phyloP scores from a whole-genome alignment of 2,113 vertebrate genomes.

The Amia ocellicauda region DNA sequence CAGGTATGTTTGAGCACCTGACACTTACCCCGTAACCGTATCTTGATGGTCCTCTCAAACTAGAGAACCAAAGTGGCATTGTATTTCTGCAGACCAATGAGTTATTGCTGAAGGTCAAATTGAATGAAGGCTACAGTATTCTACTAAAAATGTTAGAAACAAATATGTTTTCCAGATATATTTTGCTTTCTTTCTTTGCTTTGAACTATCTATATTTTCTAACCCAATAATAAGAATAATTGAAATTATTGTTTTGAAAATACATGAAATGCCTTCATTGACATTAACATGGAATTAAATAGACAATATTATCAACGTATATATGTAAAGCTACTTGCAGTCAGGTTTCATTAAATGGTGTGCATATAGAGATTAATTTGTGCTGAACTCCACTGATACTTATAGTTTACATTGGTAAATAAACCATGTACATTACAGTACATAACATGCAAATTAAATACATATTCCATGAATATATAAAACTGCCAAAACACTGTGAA shows the following conservation, averaged over 20 bases:
- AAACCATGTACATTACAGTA: too few species aligned
- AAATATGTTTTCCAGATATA: neutral
- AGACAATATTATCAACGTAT: neutral
- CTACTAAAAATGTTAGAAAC: neutral
- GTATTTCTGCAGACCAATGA: slow-evolving; percentile 26
- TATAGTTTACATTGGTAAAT: too few species aligned
- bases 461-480: too few species aligned
- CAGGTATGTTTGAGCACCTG: slow-evolving; percentile 40
- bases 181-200: neutral
- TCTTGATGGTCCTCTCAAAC: slow-evolving; percentile 20
- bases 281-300: too few species aligned
- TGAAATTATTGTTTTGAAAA: neutral
- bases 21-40: slow-evolving; percentile 54
- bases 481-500: too few species aligned
- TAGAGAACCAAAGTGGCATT: slow-evolving; percentile 7
- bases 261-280: too few species aligned
- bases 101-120: slow-evolving; percentile 15
- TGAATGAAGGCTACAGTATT: neutral
- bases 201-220: neutral
- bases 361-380: neutral
- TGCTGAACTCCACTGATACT: too few species aligned
- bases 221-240: neutral
- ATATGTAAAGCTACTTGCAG: neutral
- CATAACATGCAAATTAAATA: too few species aligned
- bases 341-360: neutral